Percentiles rank a stretch among this genome's conserved stretches.
These are phyloP conservation scores for Acrocera orbiculus DNA, from an alignment of 2,888 invertebrate species.

Conservation along the genomic window DNA sequence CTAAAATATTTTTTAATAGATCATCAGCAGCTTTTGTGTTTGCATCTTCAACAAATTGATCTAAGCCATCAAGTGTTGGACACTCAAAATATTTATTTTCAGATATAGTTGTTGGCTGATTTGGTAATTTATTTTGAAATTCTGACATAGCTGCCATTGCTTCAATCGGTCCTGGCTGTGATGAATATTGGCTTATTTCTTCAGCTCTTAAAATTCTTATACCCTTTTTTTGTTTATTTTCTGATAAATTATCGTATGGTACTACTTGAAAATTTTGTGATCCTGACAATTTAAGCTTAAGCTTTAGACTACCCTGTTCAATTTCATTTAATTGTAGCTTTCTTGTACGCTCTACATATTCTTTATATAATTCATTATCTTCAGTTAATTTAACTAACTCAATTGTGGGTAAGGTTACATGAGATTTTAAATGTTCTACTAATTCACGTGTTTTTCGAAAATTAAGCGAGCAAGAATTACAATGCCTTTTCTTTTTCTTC, in stretches of 20 bases:
- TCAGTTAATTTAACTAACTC: constrained; percentile 13
- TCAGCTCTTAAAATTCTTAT: constrained; percentile 13
- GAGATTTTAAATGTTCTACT: constrained; percentile 12
- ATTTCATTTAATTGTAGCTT: background rate
- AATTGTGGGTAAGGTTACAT: constrained; percentile 14
- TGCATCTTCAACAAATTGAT: constrained; percentile 14
- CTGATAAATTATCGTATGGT: constrained; percentile 1
- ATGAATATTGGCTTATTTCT: constrained; percentile 13
- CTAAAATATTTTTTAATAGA: constrained; percentile 14
- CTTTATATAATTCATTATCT: constrained; percentile 11
- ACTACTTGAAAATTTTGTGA: constrained; percentile 16
- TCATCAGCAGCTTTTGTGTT: constrained; percentile 13
- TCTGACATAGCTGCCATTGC: constrained; percentile 11
- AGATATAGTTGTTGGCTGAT: constrained; percentile 2
- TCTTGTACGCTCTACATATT: constrained; percentile 6
- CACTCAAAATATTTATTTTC: constrained; percentile 17
- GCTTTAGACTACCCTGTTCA: constrained; percentile 12
- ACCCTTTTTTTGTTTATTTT: constrained; percentile 3
- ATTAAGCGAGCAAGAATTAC: constrained; percentile 14
- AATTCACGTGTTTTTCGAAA: constrained; percentile 15
- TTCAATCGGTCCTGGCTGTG: constrained; percentile 5
- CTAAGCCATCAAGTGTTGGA: constrained; percentile 16
- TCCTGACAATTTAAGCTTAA: constrained; percentile 15
- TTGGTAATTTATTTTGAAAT: constrained; percentile 4
- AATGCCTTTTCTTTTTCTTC: constrained; percentile 14